Evolutionary conservation across 2,797 vertebrate genomes (phyloP).

Genomic region (Nannoperca obscura): DNA sequence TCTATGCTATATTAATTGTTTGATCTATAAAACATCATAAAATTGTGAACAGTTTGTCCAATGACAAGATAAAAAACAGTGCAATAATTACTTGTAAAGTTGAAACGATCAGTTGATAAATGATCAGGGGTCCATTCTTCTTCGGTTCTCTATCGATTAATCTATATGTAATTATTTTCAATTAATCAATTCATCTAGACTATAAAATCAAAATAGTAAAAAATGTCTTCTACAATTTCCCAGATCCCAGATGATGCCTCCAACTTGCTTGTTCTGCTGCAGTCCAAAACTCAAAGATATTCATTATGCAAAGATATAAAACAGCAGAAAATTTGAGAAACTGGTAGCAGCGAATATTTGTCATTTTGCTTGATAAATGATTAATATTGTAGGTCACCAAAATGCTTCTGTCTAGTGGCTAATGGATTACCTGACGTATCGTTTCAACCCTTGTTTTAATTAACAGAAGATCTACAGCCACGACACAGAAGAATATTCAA

Average conservation of each 20-base stretch:
- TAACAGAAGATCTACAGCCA: constrained; percentile 17
- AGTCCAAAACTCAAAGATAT: neutral
- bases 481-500: constrained; percentile 16
- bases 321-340: neutral
- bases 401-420: neutral
- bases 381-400: neutral
- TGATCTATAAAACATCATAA: too few species aligned
- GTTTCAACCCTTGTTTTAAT: constrained; percentile 7
- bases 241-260: too few species aligned
- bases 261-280: too few species aligned
- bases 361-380: neutral
- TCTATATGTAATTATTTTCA: neutral
- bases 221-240: too few species aligned
- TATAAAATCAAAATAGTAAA: neutral
- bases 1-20: too few species aligned
- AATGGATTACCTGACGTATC: neutral
- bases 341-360: neutral
- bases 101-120: too few species aligned
- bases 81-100: too few species aligned
- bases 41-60: too few species aligned
- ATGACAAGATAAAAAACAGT: too few species aligned
- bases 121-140: too few species aligned
- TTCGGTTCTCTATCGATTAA: too few species aligned
- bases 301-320: neutral
- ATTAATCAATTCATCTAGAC: neutral